Conservation (phyloP, 2,888 invertebrate species). For the Leptinotarsa rubiginosa region DNA sequence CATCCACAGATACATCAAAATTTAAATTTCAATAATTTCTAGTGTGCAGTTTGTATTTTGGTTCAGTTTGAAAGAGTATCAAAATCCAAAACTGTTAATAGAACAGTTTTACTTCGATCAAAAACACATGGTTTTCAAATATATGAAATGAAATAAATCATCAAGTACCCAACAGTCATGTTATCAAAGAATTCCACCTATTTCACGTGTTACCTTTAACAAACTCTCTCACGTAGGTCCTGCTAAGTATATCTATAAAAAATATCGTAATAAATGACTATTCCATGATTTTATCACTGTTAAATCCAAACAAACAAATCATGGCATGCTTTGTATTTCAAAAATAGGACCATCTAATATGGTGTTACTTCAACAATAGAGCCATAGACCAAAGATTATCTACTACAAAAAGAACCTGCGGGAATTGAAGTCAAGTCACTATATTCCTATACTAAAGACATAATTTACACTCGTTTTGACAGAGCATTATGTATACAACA, state of each 20-base stretch:
- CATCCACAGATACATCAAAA: too few relatives aligned
- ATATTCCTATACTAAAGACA: background rate
- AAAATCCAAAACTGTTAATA: too few relatives aligned
- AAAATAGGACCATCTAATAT: constrained; percentile 9
- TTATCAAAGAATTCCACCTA: too few relatives aligned
- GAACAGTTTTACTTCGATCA: too few relatives aligned
- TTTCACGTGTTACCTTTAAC: too few relatives aligned
- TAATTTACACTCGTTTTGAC: constrained; percentile 12
- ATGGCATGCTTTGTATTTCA: background rate
- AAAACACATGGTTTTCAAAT: too few relatives aligned
- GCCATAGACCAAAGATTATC: background rate
- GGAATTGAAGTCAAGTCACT: background rate
- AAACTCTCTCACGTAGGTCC: background rate
- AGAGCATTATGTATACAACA: constrained; percentile 1
- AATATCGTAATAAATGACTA: background rate
- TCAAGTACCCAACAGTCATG: too few relatives aligned
- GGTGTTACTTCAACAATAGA: constrained; percentile 17
- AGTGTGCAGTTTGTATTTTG: too few relatives aligned
- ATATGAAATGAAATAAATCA: too few relatives aligned
- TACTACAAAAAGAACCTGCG: constrained; percentile 1
- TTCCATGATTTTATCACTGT: constrained; percentile 7
- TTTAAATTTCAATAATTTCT: too few relatives aligned
- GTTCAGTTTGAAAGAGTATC: too few relatives aligned
- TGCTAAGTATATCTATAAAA: background rate
- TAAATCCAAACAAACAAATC: background rate